Evolutionary conservation across 92 coral and sea anemone species (phyloP), one percentile per base, ranked within the genome.

Genomic region (Actinernus sp.): DNA sequence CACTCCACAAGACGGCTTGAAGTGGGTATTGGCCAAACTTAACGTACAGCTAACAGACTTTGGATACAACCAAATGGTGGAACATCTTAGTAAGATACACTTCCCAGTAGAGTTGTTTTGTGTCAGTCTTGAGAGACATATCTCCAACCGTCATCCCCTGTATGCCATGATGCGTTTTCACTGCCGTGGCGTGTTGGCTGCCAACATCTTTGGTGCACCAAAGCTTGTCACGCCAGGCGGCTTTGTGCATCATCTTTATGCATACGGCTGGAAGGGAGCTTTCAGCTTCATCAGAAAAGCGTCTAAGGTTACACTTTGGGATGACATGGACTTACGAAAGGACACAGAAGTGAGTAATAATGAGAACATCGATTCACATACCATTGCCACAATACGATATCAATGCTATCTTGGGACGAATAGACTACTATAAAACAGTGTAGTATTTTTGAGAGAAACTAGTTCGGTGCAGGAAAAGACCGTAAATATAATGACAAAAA

Each of bases 181-280:
- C 67, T 88, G 95, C 26, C 82, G 95, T 9, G 95, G 95, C 7
- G 21, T 83, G 32, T 2, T 84, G 12, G 38, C 81, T 2, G 60
- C 95, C 2, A 88, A 88, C 58, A 68, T 74, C 3, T 37, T 72
- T 18, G 92, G 98, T 2, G 66, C 88, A 4, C 97, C 97, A 10
- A 20, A 74, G 1, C 83, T 94, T 12, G 26, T 85, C 10, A n/a
- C n/a, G 0, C 52, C 74, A 11, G 65, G 34, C 3, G 73, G 78
- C 1, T 80, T 74, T 65, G 77, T 86, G 73, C 88, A 94, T 33
- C 58, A 55, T 23, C 68, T 94, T 27, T 82, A 81, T 21, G 75
- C 97, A 1, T 65, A 87, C 5, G 98, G 98, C 0, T 38, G 79
- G 53, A 34, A 36, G 24, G 98, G 98, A 11, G 63, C 92, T 13